Evolutionary conservation across 2,113 vertebrate species (phyloP), one percentile per base, ranked within the genome.

Genomic region (Thunnus maccoyii): DNA sequence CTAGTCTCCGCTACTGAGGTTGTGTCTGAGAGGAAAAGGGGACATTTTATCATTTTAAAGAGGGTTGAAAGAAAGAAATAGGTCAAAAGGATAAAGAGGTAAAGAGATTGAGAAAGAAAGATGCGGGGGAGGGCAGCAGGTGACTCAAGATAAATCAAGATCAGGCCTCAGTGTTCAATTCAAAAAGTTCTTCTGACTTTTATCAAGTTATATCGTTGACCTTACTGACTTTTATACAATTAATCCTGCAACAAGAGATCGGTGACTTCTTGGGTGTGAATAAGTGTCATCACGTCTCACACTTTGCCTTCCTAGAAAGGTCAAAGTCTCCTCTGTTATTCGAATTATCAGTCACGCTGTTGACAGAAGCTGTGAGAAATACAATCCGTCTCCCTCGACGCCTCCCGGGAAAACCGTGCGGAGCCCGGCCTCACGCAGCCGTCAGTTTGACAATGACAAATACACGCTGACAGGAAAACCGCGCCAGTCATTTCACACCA

Each of bases 1-100:
- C 97, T 97, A 0, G 98, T 97, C 94, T 99, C 98, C 1, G 98
- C 97, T 66, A 99, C 98, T 0, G 98, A 99, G 3, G 97, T 98
- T 7, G 96, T 94, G 30, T 99, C 98, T 99, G 64, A 20, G 77
- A 0, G 22, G 50, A 15, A 16, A 7, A 18, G 50, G 4, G 2
- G 20, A 2, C 0, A 25, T 50, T 80, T 62, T n/a, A 22, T 30
- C 14, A 13, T 32, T 51, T 36, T 47, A 73, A 16, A 46, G 12
- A 51, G 20, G 25, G 1, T n/a, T 18, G 41, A 30, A 8, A 68
- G 14, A n/a, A 17, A 8, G 18, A 51, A 41, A 1, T 6, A 14
- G 25, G 70, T 16, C 57, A 56, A 72, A 13, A 30, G 17, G 44
- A 64, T 4, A 17, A 51, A 18, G 32, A 36, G 32, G 7, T 7